Evolutionary conservation across 1,140 invertebrate genomes (phyloP).

Genomic region (Polypedilum vanderplanki): DNA sequence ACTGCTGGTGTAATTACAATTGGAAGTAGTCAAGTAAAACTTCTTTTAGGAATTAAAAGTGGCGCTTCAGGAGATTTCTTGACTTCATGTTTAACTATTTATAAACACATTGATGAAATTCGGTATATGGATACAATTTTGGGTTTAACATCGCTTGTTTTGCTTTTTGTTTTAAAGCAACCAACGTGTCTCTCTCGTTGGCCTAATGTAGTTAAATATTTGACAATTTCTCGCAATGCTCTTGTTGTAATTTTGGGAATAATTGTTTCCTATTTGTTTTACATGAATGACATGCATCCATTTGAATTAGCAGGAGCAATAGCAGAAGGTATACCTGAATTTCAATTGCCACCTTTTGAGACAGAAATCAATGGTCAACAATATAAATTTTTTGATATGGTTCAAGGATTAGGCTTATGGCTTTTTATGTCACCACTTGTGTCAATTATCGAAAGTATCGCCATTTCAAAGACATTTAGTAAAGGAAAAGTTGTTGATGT

Average conservation of each 20-base stretch:
- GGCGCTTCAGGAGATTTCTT: background rate
- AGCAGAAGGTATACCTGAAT: conserved; percentile 54
- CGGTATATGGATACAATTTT: background rate
- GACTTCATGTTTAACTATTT: background rate
- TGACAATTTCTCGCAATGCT: conserved; percentile 75
- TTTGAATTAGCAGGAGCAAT: conserved; percentile 61
- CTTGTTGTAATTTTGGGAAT: conserved; percentile 66
- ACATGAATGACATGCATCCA: conserved; percentile 47
- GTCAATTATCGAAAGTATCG: conserved; percentile 73
- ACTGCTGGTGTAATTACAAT: conserved; percentile 91
- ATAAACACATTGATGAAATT: background rate
- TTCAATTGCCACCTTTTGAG: conserved; percentile 57
- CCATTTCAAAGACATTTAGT: conserved; percentile 79
- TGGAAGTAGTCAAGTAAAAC: conserved; percentile 79
- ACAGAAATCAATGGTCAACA: conserved; percentile 46
- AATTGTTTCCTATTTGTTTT: conserved; percentile 54
- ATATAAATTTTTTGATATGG: conserved; percentile 54
- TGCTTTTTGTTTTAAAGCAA: background rate
- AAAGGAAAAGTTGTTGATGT: conserved; percentile 67
- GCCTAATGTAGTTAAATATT: conserved; percentile 71
- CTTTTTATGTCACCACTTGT: conserved; percentile 65
- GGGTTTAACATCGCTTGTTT: background rate
- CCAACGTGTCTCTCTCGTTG: conserved; percentile 44
- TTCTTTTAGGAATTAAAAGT: conserved; percentile 65
- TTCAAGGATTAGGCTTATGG: conserved; percentile 53